These are phyloP conservation scores for Chirona hameri DNA, from an alignment of 2,888 invertebrate species.

Conservation along the genomic window DNA sequence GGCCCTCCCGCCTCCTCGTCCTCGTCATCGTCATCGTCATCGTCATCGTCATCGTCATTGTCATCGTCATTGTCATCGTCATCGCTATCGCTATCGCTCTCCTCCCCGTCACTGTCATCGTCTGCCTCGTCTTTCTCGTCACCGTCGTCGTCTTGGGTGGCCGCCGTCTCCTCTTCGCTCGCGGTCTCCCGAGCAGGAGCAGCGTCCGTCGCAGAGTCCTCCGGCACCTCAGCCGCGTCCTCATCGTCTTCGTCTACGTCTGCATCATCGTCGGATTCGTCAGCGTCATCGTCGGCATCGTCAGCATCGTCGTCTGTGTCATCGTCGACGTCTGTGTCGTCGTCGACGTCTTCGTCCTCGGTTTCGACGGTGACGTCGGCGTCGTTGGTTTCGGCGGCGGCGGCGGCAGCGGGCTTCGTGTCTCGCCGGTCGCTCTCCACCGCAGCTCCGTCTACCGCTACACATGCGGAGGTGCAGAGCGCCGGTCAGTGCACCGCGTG, in stretches of 20 bases:
- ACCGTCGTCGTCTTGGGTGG: slow-evolving; percentile 37
- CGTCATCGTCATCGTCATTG: slow-evolving; percentile 40
- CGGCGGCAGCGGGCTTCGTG: neutral
- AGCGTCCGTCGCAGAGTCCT: neutral
- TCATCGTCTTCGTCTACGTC: neutral
- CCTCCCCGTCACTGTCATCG: slow-evolving; percentile 38
- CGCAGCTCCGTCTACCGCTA: slow-evolving; percentile 4
- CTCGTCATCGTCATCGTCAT: slow-evolving; percentile 42
- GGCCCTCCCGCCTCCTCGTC: slow-evolving; percentile 31
- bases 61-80: slow-evolving; percentile 46
- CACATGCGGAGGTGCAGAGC: slow-evolving; percentile 9
- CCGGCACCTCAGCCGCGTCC: neutral
- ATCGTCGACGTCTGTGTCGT: neutral
- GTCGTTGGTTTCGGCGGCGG: neutral
- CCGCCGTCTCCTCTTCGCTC: slow-evolving; percentile 33
- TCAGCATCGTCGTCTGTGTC: neutral
- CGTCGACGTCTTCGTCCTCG: neutral
- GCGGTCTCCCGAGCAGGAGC: neutral
- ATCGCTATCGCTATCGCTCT: slow-evolving; percentile 47
- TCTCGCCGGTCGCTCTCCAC: neutral
- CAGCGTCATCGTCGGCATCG: neutral
- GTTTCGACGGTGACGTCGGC: slow-evolving; percentile 22
- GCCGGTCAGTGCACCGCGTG: neutral
- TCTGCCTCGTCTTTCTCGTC: slow-evolving; percentile 43
- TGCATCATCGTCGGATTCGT: slow-evolving; percentile 31